phyloP scores from a whole-genome alignment of 2,888 invertebrate species.

The Aquatica leii region DNA sequence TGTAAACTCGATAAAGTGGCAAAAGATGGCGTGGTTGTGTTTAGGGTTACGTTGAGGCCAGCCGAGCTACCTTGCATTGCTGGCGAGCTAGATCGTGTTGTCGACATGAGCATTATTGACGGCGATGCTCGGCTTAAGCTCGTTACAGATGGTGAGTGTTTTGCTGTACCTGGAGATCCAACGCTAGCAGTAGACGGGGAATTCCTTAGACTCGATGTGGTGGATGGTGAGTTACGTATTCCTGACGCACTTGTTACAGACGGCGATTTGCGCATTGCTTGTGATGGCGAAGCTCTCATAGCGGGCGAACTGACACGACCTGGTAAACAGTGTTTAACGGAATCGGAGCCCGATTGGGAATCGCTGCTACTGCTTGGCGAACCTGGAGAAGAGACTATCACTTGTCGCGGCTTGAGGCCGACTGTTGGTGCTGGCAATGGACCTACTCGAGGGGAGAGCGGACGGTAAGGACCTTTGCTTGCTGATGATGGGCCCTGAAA shows the following conservation, averaged over 20 bases:
- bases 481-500: constrained; percentile 73
- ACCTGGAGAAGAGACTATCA: constrained; percentile 80
- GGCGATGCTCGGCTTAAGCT: constrained; percentile 62
- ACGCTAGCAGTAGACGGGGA: constrained; percentile 53
- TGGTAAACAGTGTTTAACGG: constrained; percentile 69
- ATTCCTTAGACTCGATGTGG: constrained; percentile 55
- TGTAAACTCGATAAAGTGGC: constrained; percentile 55
- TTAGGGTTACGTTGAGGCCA: constrained; percentile 69
- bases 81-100: constrained; percentile 56
- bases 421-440: constrained; percentile 60
- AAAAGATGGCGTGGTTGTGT: constrained; percentile 59
- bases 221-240: constrained; percentile 54
- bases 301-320: constrained; percentile 59
- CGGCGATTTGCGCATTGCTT: constrained; percentile 41
- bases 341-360: constrained; percentile 81
- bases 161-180: constrained; percentile 56
- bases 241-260: constrained; percentile 46
- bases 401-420: constrained; percentile 61
- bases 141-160: constrained; percentile 55
- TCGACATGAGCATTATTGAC: constrained; percentile 48
- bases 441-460: constrained; percentile 73
- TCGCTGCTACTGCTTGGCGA: constrained; percentile 88
- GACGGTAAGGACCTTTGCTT: constrained; percentile 77
- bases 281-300: constrained; percentile 61
- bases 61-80: constrained; percentile 67